A percentile compares a stretch with the other conserved stretches of the same genome.
phyloP scores from a whole-genome alignment of 2,888 invertebrate genomes.

The Tenthredo mesomela region DNA sequence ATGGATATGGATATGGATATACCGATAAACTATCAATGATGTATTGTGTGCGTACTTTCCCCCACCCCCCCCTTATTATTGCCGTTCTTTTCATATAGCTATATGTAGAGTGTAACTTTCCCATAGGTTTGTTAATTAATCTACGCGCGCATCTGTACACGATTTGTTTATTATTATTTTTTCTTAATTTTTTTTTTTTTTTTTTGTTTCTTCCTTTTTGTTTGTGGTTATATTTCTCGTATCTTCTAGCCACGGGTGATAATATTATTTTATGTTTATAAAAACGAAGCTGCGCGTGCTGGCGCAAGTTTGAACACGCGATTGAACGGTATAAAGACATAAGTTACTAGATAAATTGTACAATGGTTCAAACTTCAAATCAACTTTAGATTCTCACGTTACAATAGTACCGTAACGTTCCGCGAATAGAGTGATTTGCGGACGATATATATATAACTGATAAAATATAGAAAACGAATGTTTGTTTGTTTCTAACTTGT shows the following conservation, averaged over 20 bases:
- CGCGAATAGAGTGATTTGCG: background rate
- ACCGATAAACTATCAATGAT: conserved; percentile 19
- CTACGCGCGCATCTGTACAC: background rate
- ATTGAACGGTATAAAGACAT: background rate
- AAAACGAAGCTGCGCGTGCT: background rate
- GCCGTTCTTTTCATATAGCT: background rate
- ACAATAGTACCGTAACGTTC: background rate
- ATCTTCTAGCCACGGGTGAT: background rate
- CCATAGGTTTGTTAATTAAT: background rate
- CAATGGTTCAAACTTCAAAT: background rate
- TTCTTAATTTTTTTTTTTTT: background rate
- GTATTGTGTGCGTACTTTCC: background rate
- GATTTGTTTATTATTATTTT: background rate
- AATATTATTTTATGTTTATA: background rate
- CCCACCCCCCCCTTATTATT: background rate
- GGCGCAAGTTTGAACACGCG: background rate
- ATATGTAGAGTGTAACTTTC: background rate
- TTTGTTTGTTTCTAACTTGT: background rate
- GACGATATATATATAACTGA: background rate
- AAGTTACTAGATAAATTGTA: background rate
- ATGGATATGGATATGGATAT: background rate
- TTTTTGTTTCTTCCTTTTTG: background rate
- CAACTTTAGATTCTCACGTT: background rate
- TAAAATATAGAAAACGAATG: background rate
- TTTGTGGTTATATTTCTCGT: background rate